Evolutionary conservation across 2,113 vertebrate genomes (phyloP).

Genomic region (Dunckerocampus dactyliophorus): DNA sequence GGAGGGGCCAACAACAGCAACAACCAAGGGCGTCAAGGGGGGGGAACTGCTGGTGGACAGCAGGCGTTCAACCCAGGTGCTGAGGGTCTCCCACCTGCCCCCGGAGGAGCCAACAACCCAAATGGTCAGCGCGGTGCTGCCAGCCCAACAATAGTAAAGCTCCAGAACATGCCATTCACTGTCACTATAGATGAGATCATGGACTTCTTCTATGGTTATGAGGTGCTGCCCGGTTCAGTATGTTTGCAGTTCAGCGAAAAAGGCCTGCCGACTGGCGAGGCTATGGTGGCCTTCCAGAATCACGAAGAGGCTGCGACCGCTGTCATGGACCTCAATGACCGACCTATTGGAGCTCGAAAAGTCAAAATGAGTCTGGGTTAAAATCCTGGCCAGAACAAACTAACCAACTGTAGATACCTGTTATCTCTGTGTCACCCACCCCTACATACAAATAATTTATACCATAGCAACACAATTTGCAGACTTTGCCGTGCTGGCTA

Average conservation of each 20-base stretch:
- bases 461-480: neutral
- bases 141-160: conserved; percentile 89
- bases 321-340: conserved; percentile 95
- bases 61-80: conserved; percentile 70
- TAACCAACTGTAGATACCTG: neutral
- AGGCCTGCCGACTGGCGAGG: conserved; percentile 95
- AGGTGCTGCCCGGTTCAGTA: conserved; percentile 93
- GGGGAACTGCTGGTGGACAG: conserved; percentile 70
- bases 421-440: too few relatives aligned
- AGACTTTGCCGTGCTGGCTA: neutral
- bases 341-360: conserved; percentile 95
- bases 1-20: conserved; percentile 53
- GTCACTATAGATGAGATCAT: conserved; percentile 97
- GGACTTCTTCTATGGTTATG: conserved; percentile 99
- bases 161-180: conserved; percentile 98
- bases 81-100: conserved; percentile 72
- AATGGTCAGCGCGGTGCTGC: conserved; percentile 52
- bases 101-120: conserved; percentile 80
- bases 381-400: conserved; percentile 2
- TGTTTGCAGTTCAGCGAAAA: conserved; percentile 97
- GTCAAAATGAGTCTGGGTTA: conserved; percentile 94
- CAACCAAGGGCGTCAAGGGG: conserved; percentile 75
- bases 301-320: conserved; percentile 94
- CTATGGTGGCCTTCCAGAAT: conserved; percentile 97
- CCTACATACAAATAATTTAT: neutral